phyloP scores from a whole-genome alignment of 2,888 invertebrate genomes.

The Tachina grossa region DNA sequence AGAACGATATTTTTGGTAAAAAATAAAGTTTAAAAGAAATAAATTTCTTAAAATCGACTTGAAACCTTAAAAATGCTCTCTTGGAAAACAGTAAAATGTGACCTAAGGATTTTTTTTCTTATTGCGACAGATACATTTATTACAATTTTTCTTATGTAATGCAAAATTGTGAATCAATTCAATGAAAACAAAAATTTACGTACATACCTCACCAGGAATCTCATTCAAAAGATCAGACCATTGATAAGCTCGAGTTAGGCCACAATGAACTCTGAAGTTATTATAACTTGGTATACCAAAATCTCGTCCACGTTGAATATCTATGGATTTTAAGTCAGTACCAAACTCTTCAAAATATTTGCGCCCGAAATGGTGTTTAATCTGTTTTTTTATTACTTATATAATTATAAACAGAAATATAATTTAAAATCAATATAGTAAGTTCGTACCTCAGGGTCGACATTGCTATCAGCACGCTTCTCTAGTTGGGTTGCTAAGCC shows the following conservation, averaged over 20 bases:
- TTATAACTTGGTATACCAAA: conserved; percentile 77
- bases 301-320: conserved; percentile 79
- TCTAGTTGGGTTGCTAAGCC: conserved; percentile 89
- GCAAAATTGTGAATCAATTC: neutral
- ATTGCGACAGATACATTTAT: too few species aligned
- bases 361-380: conserved; percentile 78
- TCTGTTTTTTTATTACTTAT: conserved; percentile 37
- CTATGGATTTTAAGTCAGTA: conserved; percentile 82
- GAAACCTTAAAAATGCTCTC: too few species aligned
- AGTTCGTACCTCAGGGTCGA: conserved; percentile 85
- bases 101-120: too few species aligned
- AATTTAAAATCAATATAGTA: neutral
- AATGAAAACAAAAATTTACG: neutral
- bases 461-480: conserved; percentile 88
- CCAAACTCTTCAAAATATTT: conserved; percentile 83
- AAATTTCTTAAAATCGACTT: too few species aligned
- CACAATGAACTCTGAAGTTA: conserved; percentile 77
- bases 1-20: too few species aligned
- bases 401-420: neutral
- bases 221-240: conserved; percentile 84
- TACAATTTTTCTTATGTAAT: neutral
- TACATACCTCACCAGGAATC: conserved; percentile 85
- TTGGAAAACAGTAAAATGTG: too few species aligned
- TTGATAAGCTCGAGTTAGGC: conserved; percentile 75
- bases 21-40: too few species aligned